phyloP scores from a whole-genome alignment of 2,797 vertebrate species.

The Ataeniobius toweri region DNA sequence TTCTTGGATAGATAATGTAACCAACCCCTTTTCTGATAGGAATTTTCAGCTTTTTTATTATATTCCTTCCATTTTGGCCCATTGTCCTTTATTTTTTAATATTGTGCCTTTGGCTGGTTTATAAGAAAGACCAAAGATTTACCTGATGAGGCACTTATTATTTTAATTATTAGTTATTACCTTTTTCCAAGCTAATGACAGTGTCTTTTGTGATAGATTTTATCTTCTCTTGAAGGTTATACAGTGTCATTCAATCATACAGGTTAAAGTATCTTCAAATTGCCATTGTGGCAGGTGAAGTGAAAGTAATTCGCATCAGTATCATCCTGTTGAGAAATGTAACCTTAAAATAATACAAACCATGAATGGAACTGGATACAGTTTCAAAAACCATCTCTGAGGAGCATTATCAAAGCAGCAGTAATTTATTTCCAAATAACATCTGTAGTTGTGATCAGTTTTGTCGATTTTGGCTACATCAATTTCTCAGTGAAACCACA shows the following conservation, averaged over 20 bases:
- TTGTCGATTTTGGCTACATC: constrained; percentile 10
- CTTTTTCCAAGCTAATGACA: too few relatives aligned
- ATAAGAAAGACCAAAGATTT: not conserved
- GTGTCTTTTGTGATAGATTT: too few relatives aligned
- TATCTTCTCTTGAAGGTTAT: not conserved
- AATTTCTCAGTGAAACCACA: constrained; percentile 30
- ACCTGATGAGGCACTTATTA: too few relatives aligned
- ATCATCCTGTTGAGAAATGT: constrained; percentile 7
- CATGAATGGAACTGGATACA: not conserved
- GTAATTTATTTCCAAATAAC: constrained; percentile 22
- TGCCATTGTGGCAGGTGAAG: not conserved
- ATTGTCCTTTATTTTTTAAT: constrained; percentile 4
- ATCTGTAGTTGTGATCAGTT: constrained; percentile 1
- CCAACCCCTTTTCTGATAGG: not conserved
- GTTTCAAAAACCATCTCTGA: not conserved
- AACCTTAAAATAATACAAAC: constrained; percentile 4
- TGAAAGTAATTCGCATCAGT: not conserved
- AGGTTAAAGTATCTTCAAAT: not conserved
- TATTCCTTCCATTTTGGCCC: not conserved
- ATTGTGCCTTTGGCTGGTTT: not conserved
- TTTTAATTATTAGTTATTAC: too few relatives aligned
- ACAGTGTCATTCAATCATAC: not conserved
- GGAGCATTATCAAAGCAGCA: not conserved
- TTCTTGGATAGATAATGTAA: not conserved
- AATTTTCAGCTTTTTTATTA: constrained; percentile 5